phyloP scores from a whole-genome alignment of 2,113 vertebrate genomes.

The Stigmatopora nigra region DNA sequence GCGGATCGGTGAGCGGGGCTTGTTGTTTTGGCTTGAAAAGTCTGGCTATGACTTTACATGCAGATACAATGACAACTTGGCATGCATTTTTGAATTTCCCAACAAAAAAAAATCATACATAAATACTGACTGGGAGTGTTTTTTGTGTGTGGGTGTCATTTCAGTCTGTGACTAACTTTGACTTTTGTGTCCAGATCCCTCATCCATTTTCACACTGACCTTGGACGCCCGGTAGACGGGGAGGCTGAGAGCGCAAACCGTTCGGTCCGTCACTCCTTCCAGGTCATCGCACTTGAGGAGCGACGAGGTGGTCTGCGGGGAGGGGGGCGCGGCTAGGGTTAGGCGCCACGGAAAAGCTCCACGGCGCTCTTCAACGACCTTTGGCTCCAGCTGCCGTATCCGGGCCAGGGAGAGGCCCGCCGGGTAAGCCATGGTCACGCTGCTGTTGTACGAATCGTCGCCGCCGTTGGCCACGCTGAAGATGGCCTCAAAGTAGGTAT shows the following conservation, averaged over 20 bases:
- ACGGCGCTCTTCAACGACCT: not conserved
- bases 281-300: constrained; percentile 39
- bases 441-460: constrained; percentile 71
- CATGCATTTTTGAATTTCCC: no score
- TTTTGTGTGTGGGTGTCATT: no score
- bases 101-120: no score
- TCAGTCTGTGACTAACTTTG: no score
- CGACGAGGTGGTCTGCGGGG: constrained; percentile 37
- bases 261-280: constrained; percentile 31
- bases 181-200: not conserved
- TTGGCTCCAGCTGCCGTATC: constrained; percentile 19
- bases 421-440: constrained; percentile 53
- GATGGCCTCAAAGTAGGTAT: constrained; percentile 47
- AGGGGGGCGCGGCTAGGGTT: no score
- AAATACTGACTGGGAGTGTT: no score
- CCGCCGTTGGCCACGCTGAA: constrained; percentile 55
- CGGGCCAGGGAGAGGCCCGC: constrained; percentile 64
- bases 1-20: no score
- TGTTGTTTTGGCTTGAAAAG: no score
- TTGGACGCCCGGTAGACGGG: constrained; percentile 55
- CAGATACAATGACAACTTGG: no score
- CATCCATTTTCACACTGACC: constrained; percentile 40
- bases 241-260: constrained; percentile 55
- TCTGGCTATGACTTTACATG: no score
- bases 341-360: no score